Conservation (phyloP, 2,113 vertebrate genomes). For the Cottus gobio region DNA sequence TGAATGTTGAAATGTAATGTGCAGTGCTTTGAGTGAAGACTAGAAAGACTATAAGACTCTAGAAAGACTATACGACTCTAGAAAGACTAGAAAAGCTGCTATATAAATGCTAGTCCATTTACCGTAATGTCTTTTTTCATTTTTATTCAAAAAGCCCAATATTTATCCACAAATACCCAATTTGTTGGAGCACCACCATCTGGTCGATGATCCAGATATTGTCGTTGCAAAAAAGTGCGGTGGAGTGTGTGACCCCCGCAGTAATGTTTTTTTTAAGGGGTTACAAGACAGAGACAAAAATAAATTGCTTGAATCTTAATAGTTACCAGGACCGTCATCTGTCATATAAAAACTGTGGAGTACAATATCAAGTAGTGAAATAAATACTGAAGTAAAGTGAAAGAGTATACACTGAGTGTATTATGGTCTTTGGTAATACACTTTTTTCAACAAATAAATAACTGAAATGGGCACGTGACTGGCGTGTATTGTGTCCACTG, state of each 20-base stretch:
- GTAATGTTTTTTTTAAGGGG: not conserved
- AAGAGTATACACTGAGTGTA: too few species aligned
- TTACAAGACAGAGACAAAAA: not conserved
- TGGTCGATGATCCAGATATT: not conserved
- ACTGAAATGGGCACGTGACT: not conserved
- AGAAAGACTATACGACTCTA: too few species aligned
- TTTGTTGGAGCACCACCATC: constrained; percentile 22
- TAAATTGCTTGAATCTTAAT: too few species aligned
- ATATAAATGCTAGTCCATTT: too few species aligned
- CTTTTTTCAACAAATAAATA: not conserved
- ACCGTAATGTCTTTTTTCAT: too few species aligned
- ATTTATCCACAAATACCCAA: not conserved
- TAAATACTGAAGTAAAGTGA: not conserved
- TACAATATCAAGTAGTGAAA: not conserved
- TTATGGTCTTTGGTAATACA: not conserved
- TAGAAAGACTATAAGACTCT: too few species aligned
- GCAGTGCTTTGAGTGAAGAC: too few species aligned
- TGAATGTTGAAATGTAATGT: too few species aligned
- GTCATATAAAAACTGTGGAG: not conserved
- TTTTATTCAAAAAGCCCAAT: not conserved
- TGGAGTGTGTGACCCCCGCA: too few species aligned
- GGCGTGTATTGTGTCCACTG: not conserved
- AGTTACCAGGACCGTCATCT: not conserved
- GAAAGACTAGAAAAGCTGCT: too few species aligned
- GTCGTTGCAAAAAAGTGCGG: not conserved